These are phyloP conservation scores for Pogonus chalceus DNA, from an alignment of 1,140 invertebrate genomes.

Conservation along the genomic window DNA sequence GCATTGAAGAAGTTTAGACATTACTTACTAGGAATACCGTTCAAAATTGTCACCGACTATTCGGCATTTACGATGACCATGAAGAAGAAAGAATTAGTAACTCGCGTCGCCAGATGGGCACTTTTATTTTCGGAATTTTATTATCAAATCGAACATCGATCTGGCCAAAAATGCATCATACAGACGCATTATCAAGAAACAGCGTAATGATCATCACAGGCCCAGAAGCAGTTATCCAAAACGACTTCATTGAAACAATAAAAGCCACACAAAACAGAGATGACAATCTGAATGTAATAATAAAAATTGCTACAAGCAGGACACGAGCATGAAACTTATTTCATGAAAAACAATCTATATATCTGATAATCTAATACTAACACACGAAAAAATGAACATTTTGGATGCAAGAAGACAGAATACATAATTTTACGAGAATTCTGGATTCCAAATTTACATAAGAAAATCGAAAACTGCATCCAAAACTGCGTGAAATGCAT, in stretches of 20 bases:
- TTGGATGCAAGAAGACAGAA: conserved; percentile 13
- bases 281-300: conserved; percentile 1
- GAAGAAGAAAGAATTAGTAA: conserved; percentile 7
- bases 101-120: conserved; percentile 22
- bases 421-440: not conserved
- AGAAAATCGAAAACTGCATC: conserved; percentile 26
- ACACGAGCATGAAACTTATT: not conserved
- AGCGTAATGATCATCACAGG: conserved; percentile 3
- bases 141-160: conserved; percentile 27
- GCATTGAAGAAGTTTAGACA: conserved; percentile 31
- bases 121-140: no score
- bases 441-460: not conserved
- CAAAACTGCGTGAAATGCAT: conserved; percentile 27
- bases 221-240: conserved; percentile 7
- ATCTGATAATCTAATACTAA: not conserved
- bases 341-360: not conserved
- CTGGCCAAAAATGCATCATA: conserved; percentile 30
- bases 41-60: conserved; percentile 30
- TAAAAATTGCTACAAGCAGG: no score
- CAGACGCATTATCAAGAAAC: conserved; percentile 19
- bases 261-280: conserved; percentile 9
- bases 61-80: conserved; percentile 19
- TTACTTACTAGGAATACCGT: conserved; percentile 33
- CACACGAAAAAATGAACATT: conserved; percentile 23
- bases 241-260: not conserved